Evolutionary conservation across 2,113 vertebrate species (phyloP), one percentile per base, ranked within the genome.

Genomic region (Sebastes schlegelii): DNA sequence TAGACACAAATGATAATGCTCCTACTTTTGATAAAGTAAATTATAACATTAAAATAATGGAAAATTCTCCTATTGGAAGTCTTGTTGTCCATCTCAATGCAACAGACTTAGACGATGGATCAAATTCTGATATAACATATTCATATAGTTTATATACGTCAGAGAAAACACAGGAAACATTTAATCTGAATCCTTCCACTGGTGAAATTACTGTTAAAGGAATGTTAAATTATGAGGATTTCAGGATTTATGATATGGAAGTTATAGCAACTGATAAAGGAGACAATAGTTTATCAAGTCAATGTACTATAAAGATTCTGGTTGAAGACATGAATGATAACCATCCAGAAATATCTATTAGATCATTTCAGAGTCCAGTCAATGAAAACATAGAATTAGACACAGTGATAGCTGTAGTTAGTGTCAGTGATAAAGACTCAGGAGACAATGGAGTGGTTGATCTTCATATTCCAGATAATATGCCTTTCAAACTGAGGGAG

Each of bases 241-340:
- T 61, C 2, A 92, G 54, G 40, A 81, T 82, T 48, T 95, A 95
- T 73, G 93, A 95, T 34, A 95, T 96, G 86, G 93, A 93, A 52
- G 80, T 96, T 9, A 87, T 90, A 64, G 95, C 93, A 1, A 87
- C 76, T 11, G 94, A 96, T 34, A 92, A 90, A 26, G 95, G 93
- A 55, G 43, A 6, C 1, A 90, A 84, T 4, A 62, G 83, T 9
- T 92, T 95, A 85, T 91, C 93, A 0, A 95, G 95, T 8, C 95
- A 96, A 17, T 96, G 95, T 79, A 96, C 81, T 69, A 61, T 96
- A 34, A 86, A 89, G 6, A 82, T 96, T n/a, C 64, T 90, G 42
- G 79, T 96, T 1, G 69, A 86, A 45, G 95, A 96, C 70, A 84
- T 93, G 84, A 96, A 96, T 66, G 95, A 96, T 49, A 95, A 95